These are phyloP conservation scores for Papilio polyxenes DNA, from an alignment of 1,140 invertebrate genomes.

Conservation along the genomic window DNA sequence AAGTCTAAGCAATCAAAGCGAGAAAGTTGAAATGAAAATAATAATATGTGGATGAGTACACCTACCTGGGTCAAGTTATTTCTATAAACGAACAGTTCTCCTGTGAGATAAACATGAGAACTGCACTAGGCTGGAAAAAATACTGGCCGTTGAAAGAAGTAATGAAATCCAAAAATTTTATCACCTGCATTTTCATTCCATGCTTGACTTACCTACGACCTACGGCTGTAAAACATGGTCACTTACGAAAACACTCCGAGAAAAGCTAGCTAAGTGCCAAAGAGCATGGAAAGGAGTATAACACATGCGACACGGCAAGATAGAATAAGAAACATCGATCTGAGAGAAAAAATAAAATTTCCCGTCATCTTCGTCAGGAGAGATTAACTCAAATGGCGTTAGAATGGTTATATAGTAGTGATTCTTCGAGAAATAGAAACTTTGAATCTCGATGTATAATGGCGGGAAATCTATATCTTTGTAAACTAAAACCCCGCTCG, in stretches of 20 bases:
- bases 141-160: too few relatives aligned
- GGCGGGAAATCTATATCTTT: neutral
- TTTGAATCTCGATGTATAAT: neutral
- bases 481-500: neutral
- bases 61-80: slow-evolving; percentile 7
- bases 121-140: too few relatives aligned
- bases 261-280: neutral
- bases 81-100: too few relatives aligned
- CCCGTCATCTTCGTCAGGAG: neutral
- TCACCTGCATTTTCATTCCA: slow-evolving; percentile 34
- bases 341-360: neutral
- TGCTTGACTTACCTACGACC: too few relatives aligned
- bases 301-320: neutral
- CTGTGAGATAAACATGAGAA: too few relatives aligned
- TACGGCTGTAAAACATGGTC: neutral
- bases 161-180: neutral
- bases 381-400: neutral
- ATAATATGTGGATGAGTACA: slow-evolving; percentile 39
- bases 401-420: neutral
- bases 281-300: slow-evolving; percentile 1
- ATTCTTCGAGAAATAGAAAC: neutral
- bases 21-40: slow-evolving; percentile 36
- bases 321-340: neutral
- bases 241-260: neutral
- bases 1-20: neutral